A percentile compares a stretch with the other conserved stretches of the same genome.
Evolutionary conservation across 2,113 vertebrate genomes (phyloP).

Genomic region (Bos indicus): DNA sequence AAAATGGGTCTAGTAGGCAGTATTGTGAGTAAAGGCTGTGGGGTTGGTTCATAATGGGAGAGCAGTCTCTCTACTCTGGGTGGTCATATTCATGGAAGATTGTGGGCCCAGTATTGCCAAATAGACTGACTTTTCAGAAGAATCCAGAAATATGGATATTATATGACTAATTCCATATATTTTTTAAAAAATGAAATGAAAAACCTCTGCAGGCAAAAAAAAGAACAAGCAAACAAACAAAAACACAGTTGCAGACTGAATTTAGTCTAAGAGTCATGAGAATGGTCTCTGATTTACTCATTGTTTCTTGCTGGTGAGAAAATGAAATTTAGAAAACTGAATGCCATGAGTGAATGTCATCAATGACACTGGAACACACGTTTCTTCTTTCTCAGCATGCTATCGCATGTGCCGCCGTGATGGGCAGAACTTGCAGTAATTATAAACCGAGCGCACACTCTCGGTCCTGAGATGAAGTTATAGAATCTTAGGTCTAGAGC

Average conservation of each 20-base stretch:
- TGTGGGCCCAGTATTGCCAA: not conserved
- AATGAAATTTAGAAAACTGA: not conserved
- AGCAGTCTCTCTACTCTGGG: not conserved
- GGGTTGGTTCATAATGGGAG: accelerated
- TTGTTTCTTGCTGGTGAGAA: not conserved
- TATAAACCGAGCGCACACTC: not conserved
- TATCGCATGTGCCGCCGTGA: not conserved
- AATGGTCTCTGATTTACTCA: not conserved
- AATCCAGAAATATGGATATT: not conserved
- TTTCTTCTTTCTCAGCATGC: not conserved
- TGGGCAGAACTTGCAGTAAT: not conserved
- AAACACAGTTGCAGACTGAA: not conserved
- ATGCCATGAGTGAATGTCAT: not conserved
- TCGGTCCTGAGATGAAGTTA: not conserved
- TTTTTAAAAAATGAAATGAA: not conserved
- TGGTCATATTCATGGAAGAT: not conserved
- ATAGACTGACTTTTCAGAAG: not conserved
- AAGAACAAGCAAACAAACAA: not conserved
- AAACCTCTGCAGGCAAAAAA: not conserved
- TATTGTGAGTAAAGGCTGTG: not conserved
- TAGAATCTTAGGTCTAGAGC: not conserved
- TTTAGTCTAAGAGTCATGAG: not conserved
- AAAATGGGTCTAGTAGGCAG: not conserved
- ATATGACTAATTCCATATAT: not conserved
- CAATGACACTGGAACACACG: accelerated